These are phyloP conservation scores for Ictidomys tridecemlineatus DNA, from an alignment of 2,113 vertebrate species.

Conservation along the genomic window DNA sequence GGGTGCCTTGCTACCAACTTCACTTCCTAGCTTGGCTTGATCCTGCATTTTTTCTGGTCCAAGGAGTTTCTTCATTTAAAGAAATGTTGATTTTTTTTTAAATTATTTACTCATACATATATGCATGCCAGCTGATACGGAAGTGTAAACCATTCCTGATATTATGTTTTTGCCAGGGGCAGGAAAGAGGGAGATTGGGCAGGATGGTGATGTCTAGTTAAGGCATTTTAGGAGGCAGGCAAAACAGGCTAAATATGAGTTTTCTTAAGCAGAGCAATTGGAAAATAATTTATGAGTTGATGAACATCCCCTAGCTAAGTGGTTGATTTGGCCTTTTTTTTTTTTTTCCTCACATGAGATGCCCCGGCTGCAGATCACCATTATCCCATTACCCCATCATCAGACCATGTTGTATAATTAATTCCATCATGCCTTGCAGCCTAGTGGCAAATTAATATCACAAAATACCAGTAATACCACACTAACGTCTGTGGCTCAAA, in stretches of 20 bases:
- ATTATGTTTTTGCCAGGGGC: conserved; percentile 14
- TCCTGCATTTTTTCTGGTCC: not conserved
- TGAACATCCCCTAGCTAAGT: conserved; percentile 28
- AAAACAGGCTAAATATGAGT: conserved; percentile 35
- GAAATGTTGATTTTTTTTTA: conserved; percentile 44
- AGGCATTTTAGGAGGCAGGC: conserved; percentile 23
- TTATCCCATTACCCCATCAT: not conserved
- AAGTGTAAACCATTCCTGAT: not conserved
- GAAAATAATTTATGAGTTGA: not conserved
- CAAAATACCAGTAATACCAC: conserved; percentile 51
- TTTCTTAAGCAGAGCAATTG: conserved; percentile 39
- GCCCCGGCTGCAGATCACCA: not conserved
- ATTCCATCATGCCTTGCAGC: not conserved
- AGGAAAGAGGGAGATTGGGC: not conserved
- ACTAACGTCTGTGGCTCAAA: conserved; percentile 4
- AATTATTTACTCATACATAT: conserved; percentile 19
- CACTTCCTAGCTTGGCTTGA: not conserved
- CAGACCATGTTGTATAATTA: not conserved
- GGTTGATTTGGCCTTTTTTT: conserved; percentile 13
- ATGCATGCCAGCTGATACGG: not conserved
- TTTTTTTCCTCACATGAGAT: conserved; percentile 39
- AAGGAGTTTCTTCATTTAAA: conserved; percentile 9
- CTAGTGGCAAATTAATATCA: conserved; percentile 42
- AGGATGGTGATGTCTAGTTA: not conserved
- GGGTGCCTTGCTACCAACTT: not conserved